Evolutionary conservation across 2,888 invertebrate species (phyloP).

Genomic region (Macrosoma leucophasiata): DNA sequence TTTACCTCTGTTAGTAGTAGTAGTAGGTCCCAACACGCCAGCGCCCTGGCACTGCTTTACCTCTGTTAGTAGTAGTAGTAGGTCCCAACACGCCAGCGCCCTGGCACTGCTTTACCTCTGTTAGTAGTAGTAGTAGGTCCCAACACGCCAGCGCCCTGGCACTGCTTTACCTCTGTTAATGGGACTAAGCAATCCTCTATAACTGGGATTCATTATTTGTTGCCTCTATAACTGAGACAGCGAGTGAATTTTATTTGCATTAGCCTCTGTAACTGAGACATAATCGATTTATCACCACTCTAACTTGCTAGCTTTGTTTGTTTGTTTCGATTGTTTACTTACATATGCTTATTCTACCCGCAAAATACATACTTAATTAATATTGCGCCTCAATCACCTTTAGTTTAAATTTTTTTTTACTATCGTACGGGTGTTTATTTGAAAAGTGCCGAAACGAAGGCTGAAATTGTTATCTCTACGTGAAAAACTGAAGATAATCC

Average conservation of each 20-base stretch:
- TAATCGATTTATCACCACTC: background rate
- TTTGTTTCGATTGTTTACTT: too few relatives aligned
- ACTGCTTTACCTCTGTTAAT: too few relatives aligned
- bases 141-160: too few relatives aligned
- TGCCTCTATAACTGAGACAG: background rate
- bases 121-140: too few relatives aligned
- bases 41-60: too few relatives aligned
- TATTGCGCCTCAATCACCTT: conserved; percentile 4
- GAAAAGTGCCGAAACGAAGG: conserved; percentile 12
- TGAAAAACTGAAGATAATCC: conserved; percentile 10
- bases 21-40: too few relatives aligned
- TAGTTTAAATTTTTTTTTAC: conserved; percentile 9
- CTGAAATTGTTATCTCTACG: conserved; percentile 10
- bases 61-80: too few relatives aligned
- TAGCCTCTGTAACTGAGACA: background rate
- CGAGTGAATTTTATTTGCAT: background rate
- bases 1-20: too few relatives aligned
- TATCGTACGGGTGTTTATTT: conserved; percentile 11
- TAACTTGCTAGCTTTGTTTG: too few relatives aligned
- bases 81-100: too few relatives aligned
- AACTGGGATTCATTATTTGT: conserved; percentile 4
- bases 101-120: too few relatives aligned
- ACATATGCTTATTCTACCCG: conserved; percentile 11
- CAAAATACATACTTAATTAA: conserved; percentile 9
- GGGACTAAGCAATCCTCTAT: conserved; percentile 3